Evolutionary conservation across 2,113 vertebrate species (phyloP).

Genomic region (Hippotragus niger): DNA sequence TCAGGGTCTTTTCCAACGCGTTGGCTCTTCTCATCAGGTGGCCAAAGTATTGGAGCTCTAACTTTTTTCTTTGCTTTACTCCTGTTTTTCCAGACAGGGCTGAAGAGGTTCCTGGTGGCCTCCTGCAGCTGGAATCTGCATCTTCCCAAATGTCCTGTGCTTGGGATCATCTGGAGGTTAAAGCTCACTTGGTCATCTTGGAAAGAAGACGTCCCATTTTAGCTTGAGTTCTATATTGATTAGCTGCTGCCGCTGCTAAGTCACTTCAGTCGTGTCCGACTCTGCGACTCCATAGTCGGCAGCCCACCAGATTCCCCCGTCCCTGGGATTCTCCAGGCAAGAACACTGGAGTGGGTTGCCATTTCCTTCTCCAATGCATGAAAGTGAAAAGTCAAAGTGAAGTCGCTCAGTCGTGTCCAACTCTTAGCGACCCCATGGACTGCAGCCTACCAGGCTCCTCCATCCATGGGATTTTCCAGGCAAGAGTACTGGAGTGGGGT

Average conservation of each 20-base stretch:
- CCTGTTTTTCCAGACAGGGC: not conserved
- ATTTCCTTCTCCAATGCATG: too few species aligned
- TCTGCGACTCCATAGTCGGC: fast-evolving
- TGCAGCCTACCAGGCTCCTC: too few species aligned
- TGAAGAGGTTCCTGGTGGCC: not conserved
- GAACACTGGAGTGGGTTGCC: too few species aligned
- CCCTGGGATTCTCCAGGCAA: too few species aligned
- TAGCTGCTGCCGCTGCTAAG: not conserved
- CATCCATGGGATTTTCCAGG: too few species aligned
- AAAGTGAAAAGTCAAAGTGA: too few species aligned
- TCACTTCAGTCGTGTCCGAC: too few species aligned
- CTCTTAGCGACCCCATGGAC: too few species aligned
- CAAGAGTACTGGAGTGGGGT: too few species aligned
- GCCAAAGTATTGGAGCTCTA: not conserved
- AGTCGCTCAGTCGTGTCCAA: fast-evolving
- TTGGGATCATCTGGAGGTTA: not conserved
- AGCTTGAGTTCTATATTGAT: not conserved
- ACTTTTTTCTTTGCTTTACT: not conserved
- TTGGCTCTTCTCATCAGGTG: not conserved
- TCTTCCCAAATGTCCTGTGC: not conserved
- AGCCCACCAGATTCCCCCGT: too few species aligned
- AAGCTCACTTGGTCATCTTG: not conserved
- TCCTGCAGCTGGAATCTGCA: not conserved
- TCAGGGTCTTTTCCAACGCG: not conserved
- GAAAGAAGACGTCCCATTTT: not conserved